Evolutionary conservation across 1,140 invertebrate genomes (phyloP).

Genomic region (Radopholus similis): DNA sequence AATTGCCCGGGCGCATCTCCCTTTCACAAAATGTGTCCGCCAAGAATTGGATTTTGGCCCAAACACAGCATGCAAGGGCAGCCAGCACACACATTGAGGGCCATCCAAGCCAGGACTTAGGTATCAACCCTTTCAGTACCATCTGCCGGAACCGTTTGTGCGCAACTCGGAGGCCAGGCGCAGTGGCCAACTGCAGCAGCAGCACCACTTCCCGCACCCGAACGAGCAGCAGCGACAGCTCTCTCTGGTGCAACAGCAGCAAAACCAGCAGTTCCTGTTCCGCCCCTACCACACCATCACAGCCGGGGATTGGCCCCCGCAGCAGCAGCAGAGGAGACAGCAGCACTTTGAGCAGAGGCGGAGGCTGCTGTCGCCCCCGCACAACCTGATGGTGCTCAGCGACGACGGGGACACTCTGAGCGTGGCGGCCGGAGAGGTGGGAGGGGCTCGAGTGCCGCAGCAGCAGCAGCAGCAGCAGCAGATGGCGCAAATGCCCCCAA

Average conservation of each 20-base stretch:
- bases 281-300: constrained; percentile 16
- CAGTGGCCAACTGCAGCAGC: background rate
- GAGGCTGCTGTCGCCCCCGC: constrained; percentile 7
- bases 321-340: constrained; percentile 1
- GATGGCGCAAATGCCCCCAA: background rate
- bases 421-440: constrained; percentile 15
- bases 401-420: constrained; percentile 18
- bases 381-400: constrained; percentile 15
- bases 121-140: too few relatives aligned
- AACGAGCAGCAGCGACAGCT: background rate
- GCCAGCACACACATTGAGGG: too few relatives aligned
- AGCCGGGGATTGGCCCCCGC: background rate
- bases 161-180: background rate
- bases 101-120: too few relatives aligned
- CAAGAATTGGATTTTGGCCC: too few relatives aligned
- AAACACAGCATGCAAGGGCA: too few relatives aligned
- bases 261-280: background rate
- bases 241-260: background rate
- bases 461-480: background rate
- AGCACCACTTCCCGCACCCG: background rate
- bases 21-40: too few relatives aligned
- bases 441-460: too few relatives aligned
- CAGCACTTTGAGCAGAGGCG: background rate
- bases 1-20: too few relatives aligned
- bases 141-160: too few relatives aligned